Percentiles rank a stretch among this genome's conserved stretches.
Conservation (phyloP, 2,113 vertebrate species). For the Zeus faber region DNA sequence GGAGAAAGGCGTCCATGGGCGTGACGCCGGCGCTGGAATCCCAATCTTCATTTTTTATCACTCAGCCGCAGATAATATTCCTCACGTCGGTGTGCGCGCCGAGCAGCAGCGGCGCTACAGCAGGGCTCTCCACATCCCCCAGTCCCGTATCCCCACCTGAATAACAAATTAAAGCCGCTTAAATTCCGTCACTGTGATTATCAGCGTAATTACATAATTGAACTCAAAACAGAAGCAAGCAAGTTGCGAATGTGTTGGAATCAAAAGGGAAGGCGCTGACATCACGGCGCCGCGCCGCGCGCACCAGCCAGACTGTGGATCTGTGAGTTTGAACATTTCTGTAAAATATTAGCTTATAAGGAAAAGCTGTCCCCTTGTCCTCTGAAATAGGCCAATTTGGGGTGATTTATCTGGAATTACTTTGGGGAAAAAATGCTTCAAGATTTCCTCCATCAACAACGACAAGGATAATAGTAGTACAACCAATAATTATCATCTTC, state of each 20-base stretch:
- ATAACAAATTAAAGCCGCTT: slow-evolving; percentile 71
- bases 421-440: slow-evolving; percentile 74
- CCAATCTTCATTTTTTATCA: slow-evolving; percentile 46
- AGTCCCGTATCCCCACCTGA: slow-evolving; percentile 59
- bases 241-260: slow-evolving; percentile 59
- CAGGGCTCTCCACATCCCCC: slow-evolving; percentile 38
- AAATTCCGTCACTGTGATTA: slow-evolving; percentile 68
- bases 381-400: slow-evolving; percentile 78
- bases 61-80: slow-evolving; percentile 42
- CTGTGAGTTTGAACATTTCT: slow-evolving; percentile 72
- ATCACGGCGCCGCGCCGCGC: slow-evolving; percentile 56
- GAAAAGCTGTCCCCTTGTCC: slow-evolving; percentile 64
- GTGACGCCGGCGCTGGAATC: slow-evolving; percentile 33
- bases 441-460: slow-evolving; percentile 76
- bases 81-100: slow-evolving; percentile 40
- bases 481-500: slow-evolving; percentile 82
- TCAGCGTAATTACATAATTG: slow-evolving; percentile 66
- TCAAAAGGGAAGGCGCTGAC: slow-evolving; percentile 51
- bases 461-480: slow-evolving; percentile 80
- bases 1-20: no score
- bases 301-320: slow-evolving; percentile 56
- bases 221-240: slow-evolving; percentile 56
- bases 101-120: slow-evolving; percentile 41
- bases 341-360: slow-evolving; percentile 74
- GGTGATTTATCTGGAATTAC: slow-evolving; percentile 80